Evolutionary conservation across 1,140 invertebrate species (phyloP), one percentile per base, ranked within the genome.

Genomic region (Hycleus phaleratus): DNA sequence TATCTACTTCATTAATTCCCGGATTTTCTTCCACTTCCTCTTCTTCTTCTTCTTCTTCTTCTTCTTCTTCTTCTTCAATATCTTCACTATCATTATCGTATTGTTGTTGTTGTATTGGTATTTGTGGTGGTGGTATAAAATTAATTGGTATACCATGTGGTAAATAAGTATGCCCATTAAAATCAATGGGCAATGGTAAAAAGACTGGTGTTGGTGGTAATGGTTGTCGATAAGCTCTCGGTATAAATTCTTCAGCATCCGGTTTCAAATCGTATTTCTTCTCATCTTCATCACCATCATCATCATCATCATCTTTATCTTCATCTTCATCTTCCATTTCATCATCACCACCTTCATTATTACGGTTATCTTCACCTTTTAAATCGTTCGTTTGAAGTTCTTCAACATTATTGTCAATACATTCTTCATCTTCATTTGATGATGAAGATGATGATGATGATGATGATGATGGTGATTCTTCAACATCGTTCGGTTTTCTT

Each of bases 181-280:
- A 58, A 25, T 62, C 63, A 32, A 71, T 43, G 4, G 68, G 67
- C 18, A 69, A 55, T 11, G 67, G 68, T 39, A 71, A 47, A 50
- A 69, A 70, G 47, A 65, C 69, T 8, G 68, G 66, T 24, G 66
- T 42, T 42, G 40, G 9, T 42, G 38, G 32, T 39, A 50, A 60
- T 52, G 9, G 49, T 6, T 51, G 55, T 46, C 64, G 56, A 39
- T 64, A 68, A 10, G 62, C 58, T 40, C 68, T 58, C 3, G 71
- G 72, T 3, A 74, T 56, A 53, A 74, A 74, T 58, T 74, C 72
- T 64, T 73, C 69, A 3, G 72, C 72, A 56, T 74, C 71, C 4
- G 70, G 61, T 61, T 73, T 73, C n/a, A 72, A 60, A 10, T 60
- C 48, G 9, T 59, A 67, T 42, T 68, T 66, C 12, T n/a, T 11